Evolutionary conservation across 2,113 vertebrate genomes (phyloP), one percentile per base, ranked within the genome.

Genomic region (Brachyhypopomus gauderio): DNA sequence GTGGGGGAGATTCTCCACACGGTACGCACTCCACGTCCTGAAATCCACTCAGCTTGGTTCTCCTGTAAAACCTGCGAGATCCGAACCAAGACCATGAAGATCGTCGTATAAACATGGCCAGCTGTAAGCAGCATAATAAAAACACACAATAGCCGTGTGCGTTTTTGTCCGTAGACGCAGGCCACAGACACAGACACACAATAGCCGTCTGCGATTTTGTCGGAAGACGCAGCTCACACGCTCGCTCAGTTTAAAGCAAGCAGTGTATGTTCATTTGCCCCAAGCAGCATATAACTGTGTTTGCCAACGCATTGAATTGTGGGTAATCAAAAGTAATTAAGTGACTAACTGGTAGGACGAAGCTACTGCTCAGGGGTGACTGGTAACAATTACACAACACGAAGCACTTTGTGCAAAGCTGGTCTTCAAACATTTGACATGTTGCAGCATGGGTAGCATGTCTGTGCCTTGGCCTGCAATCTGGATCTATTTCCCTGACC

Each of bases 11-110:
- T 84, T 98, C 95, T 75, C 97, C 97, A 86, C 97, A 99, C 36
- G 95, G 96, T 85, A 98, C 95, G 79, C 97, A 99, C 88, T 98
- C 97, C 97, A 98, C 96, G 86, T 99, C 97, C 85, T 98, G 96
- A 90, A 98, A 98, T 72, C 97, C 97, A 79, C 97, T 96, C 78
- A 99, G 92, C 84, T 97, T 99, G 0, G 96, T 98, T 90, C 98
- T 99, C 89, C 96, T 95, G 82, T 98, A 99, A 92, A 95, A 98
- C 64, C 97, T 99, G 91, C 72, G 86, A 90, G 45, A 52, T 14
- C 45, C 45, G 3, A 6, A 45, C 9, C 2, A 52, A 52, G 45
- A 14, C 12, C 45, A 52, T 14, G 45, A 52, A 52, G 11, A 52
- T 3, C 12, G 12, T 14, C 12, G 9, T 52, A 52, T 3, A 52